These are phyloP conservation scores for Epistrophe grossulariae DNA, from an alignment of 2,888 invertebrate genomes.

Conservation along the genomic window DNA sequence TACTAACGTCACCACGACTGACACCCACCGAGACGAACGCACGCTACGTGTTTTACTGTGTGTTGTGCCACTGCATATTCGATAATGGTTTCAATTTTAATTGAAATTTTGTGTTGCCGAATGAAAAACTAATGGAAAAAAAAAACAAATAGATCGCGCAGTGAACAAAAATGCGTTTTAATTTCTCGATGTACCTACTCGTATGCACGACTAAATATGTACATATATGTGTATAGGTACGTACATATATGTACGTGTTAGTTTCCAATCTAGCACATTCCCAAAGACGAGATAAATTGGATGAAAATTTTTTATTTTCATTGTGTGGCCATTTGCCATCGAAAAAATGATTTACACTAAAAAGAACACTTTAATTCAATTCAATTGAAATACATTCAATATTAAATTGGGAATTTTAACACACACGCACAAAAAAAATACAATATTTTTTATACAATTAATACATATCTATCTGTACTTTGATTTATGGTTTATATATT, in stretches of 20 bases:
- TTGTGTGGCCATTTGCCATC: constrained; percentile 22
- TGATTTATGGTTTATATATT: background rate
- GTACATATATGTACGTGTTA: background rate
- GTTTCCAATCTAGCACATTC: background rate
- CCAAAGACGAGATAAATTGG: constrained; percentile 22
- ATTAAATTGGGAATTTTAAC: background rate
- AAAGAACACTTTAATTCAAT: constrained; percentile 36
- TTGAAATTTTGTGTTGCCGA: constrained; percentile 71
- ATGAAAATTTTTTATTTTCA: constrained; percentile 16
- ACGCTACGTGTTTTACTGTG: background rate
- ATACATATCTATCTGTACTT: background rate
- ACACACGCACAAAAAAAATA: no score
- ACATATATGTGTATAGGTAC: no score
- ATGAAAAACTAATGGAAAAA: constrained; percentile 45
- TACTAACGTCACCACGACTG: background rate
- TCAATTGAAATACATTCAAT: constrained; percentile 51
- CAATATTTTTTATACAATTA: background rate
- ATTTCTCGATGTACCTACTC: background rate
- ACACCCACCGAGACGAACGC: background rate
- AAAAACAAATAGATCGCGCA: constrained; percentile 38
- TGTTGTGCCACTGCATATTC: constrained; percentile 39
- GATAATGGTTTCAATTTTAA: constrained; percentile 70
- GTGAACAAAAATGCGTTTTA: constrained; percentile 6
- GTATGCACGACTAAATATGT: background rate
- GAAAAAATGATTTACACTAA: background rate